phyloP scores from a whole-genome alignment of 2,888 invertebrate species.

The Ophonus ardosiacus region DNA sequence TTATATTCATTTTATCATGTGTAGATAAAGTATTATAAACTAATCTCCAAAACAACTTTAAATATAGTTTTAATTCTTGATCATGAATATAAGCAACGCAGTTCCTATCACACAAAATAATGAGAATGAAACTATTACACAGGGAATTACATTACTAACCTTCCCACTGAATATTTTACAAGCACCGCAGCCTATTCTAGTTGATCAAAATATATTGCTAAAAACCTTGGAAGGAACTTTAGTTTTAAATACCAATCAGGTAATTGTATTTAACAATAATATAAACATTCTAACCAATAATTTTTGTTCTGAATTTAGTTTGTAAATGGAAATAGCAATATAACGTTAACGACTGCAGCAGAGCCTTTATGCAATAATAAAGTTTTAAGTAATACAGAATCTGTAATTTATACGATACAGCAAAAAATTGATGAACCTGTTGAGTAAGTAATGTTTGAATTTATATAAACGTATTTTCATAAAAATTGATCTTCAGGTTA shows the following conservation, averaged over 20 bases:
- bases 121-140: constrained; percentile 56
- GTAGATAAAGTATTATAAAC: constrained; percentile 3
- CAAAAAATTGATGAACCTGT: constrained; percentile 21
- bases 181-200: constrained; percentile 53
- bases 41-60: not conserved
- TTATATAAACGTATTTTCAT: not conserved
- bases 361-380: constrained; percentile 40
- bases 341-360: not conserved
- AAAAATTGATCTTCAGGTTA: constrained; percentile 1
- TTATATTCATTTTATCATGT: constrained; percentile 2
- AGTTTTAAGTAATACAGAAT: not conserved
- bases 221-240: constrained; percentile 65
- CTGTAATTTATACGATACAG: constrained; percentile 31
- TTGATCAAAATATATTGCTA: constrained; percentile 65
- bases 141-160: constrained; percentile 58
- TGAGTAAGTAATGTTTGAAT: constrained; percentile 22
- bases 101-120: constrained; percentile 57
- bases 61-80: constrained; percentile 21
- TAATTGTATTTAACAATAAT: constrained; percentile 32
- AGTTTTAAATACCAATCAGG: constrained; percentile 63
- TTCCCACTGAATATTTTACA: constrained; percentile 57
- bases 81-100: constrained; percentile 41
- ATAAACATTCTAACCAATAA: constrained; percentile 1
- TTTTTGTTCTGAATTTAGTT: constrained; percentile 15
- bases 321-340: constrained; percentile 41